Evolutionary conservation across 1,140 invertebrate species (phyloP).

Genomic region (Acyrthosiphon pisum): DNA sequence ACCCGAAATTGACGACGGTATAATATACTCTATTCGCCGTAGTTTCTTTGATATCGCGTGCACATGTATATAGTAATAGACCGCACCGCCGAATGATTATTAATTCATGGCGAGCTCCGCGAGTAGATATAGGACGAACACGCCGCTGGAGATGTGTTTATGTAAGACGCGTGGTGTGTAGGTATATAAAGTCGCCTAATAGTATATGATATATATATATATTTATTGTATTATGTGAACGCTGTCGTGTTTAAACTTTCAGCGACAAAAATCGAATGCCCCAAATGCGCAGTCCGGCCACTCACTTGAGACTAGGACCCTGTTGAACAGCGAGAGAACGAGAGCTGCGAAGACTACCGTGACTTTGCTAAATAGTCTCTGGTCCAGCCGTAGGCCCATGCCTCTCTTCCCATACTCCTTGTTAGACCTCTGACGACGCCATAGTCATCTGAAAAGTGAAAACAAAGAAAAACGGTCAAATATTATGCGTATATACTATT

Average conservation of each 20-base stretch:
- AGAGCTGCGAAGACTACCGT: conserved; percentile 57
- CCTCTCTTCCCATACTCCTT: conserved; percentile 57
- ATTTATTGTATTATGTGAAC: neutral
- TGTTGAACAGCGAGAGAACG: conserved; percentile 55
- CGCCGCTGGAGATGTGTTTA: neutral
- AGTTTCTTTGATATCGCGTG: neutral
- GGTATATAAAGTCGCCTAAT: neutral
- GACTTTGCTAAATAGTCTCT: conserved; percentile 57
- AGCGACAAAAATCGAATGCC: neutral
- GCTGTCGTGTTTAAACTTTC: neutral
- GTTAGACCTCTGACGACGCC: conserved; percentile 57
- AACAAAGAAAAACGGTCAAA: neutral
- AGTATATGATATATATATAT: neutral
- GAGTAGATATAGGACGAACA: neutral
- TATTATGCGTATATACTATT: no score
- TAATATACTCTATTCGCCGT: neutral
- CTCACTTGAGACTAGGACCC: conserved; percentile 48
- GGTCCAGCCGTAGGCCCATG: conserved; percentile 57
- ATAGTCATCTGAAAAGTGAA: conserved; percentile 44
- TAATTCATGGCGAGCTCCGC: neutral
- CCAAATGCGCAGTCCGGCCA: neutral
- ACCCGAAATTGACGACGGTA: neutral
- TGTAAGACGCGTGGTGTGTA: no score
- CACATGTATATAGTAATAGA: neutral
- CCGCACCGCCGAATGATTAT: neutral